phyloP scores from a whole-genome alignment of 2,797 vertebrate species.

The Eremophila alpestris region DNA sequence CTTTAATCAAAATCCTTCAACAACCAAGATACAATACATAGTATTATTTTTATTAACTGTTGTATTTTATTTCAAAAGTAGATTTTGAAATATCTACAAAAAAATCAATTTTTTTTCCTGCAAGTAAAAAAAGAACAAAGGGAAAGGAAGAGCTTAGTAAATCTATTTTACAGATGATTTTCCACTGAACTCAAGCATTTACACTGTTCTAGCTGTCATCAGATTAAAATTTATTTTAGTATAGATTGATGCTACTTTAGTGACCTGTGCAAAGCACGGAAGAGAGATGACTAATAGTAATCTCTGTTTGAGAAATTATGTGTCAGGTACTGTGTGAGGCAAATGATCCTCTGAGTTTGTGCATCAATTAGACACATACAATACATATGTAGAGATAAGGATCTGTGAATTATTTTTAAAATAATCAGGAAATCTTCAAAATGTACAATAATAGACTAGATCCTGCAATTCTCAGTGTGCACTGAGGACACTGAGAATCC shows the following conservation, averaged over 20 bases:
- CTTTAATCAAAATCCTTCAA: neutral
- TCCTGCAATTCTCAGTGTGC: neutral
- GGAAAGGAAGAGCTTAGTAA: neutral
- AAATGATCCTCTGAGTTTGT: conserved; percentile 14
- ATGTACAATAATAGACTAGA: neutral
- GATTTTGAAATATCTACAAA: neutral
- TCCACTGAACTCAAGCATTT: neutral
- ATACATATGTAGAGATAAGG: neutral
- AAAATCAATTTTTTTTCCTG: neutral
- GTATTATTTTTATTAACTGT: neutral
- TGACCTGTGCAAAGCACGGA: neutral
- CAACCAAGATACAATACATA: neutral
- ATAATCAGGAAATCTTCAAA: neutral
- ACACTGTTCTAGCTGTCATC: neutral
- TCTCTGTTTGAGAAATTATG: conserved; percentile 19
- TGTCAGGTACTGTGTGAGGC: neutral
- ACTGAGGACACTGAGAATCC: neutral
- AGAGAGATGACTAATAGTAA: conserved; percentile 11
- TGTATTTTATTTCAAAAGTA: neutral
- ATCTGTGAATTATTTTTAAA: neutral
- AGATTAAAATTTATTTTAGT: conserved; percentile 21
- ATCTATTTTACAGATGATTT: neutral
- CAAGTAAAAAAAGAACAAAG: neutral
- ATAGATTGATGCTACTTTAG: neutral
- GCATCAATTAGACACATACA: neutral